Base-by-base conservation (phyloP, 2,888 invertebrate genomes). In the Poecilus cupreus region DNA sequence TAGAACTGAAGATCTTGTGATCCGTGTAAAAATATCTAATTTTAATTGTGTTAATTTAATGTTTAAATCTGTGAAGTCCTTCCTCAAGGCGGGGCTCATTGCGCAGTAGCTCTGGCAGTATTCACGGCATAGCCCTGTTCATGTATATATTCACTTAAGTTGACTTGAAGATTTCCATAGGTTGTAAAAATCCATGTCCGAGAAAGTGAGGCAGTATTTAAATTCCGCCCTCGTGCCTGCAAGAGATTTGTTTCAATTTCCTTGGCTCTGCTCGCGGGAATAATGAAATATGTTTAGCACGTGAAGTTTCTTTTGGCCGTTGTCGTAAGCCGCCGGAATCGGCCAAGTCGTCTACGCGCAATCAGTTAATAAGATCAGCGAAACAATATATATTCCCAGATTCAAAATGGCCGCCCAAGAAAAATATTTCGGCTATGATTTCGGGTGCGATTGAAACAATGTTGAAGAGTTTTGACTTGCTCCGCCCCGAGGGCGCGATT, bases 351-450 rank as follows among this genome's bases (percentile, higher is more conserved):
- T 39, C 70, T 20, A 13, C 70, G 46, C 78, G 39, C 70, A 88
- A 88, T 89, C 88, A 88, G 87, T 88, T 88, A 88, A 89, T 88
- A 87, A 87, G 88, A 89, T 89, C 88, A 88, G 85, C 86, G 87
- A 88, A 89, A 89, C 88, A 89, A 89, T 89, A 81, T 81, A 89
- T 78, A 87, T 86, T 82, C 84, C 83, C 85, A 86, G 87, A 87
- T 88, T 87, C 89, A 89, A 89, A 89, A 89, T 89, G 89, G 89
- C 89, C 88, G 64, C 88, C 86, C 64, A 49, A 81, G 75, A 39
- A 78, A 49, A 43, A 26, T 70, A 51, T 70, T 13, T 60, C 39
- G 43, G 68, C 11, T 54, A 20, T 46, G 16, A 68, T 37, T 68
- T 60, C 39, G 43, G 68, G 16, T 54, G 20, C 26, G 16, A 68